Conservation (phyloP, 92 coral and sea anemone genomes). For the Zoanthus sansibaricus region DNA sequence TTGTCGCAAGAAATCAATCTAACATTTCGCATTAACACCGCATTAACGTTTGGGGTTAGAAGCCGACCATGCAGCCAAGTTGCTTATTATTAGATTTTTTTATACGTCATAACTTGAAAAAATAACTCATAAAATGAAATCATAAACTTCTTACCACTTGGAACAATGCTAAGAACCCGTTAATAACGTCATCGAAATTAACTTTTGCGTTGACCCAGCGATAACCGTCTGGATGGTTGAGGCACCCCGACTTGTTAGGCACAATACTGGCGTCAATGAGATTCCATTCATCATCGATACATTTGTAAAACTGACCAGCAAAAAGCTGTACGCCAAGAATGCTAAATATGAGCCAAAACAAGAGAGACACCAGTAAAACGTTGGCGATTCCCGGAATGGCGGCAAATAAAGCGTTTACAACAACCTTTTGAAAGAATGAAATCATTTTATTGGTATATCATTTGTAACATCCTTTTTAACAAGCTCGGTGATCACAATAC, state of each 20-base stretch:
- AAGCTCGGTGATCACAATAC: no score
- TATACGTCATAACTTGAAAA: no score
- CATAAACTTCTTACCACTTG: constrained; percentile 73
- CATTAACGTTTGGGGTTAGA: no score
- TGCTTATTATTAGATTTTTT: no score
- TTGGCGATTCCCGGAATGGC: constrained; percentile 98
- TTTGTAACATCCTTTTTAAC: neutral
- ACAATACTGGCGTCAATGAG: constrained; percentile 68
- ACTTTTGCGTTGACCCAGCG: constrained; percentile 95
- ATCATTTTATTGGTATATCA: neutral
- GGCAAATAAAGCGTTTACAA: constrained; percentile 90
- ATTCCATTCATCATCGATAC: constrained; percentile 71
- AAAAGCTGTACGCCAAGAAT: constrained; percentile 96
- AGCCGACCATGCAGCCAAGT: no score
- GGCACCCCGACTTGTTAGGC: constrained; percentile 85
- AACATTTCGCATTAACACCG: no score
- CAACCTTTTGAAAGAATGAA: constrained; percentile 66
- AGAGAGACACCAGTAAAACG: constrained; percentile 88
- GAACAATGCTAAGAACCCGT: constrained; percentile 88
- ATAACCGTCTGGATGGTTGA: constrained; percentile 66
- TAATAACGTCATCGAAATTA: constrained; percentile 92
- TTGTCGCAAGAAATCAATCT: no score
- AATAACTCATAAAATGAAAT: neutral
- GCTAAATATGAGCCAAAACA: constrained; percentile 97
- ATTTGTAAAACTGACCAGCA: constrained; percentile 94